A percentile compares a stretch with the other conserved stretches of the same genome.
phyloP scores from a whole-genome alignment of 92 coral and sea anemone genomes.

The Meandrina meandrites region DNA sequence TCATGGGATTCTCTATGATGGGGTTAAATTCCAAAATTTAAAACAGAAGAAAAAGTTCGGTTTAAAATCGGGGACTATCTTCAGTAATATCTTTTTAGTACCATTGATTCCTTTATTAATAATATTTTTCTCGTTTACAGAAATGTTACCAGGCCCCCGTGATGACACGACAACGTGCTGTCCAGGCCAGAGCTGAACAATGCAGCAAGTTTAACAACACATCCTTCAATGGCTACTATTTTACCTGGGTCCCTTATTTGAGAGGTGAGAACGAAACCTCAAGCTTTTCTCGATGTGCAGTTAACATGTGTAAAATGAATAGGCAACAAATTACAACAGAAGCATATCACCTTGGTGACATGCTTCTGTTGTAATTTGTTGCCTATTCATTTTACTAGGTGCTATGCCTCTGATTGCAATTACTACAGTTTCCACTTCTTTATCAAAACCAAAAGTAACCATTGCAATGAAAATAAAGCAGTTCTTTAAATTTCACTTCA shows the following conservation, averaged over 20 bases:
- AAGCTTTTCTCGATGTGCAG: not conserved
- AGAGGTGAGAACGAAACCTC: constrained; percentile 63
- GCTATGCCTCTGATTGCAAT: too few relatives aligned
- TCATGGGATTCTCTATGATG: not conserved
- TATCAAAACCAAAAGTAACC: not conserved
- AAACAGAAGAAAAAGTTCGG: not conserved
- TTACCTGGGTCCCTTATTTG: constrained; percentile 92
- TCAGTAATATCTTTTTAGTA: not conserved
- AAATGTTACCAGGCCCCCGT: constrained; percentile 50
- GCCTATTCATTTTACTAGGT: too few relatives aligned
- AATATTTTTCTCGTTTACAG: constrained; percentile 20
- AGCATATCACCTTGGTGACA: too few relatives aligned
- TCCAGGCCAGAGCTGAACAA: constrained; percentile 85
- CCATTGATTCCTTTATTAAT: not conserved
- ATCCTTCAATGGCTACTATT: constrained; percentile 85
- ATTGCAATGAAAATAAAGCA: not conserved
- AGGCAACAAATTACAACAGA: too few relatives aligned
- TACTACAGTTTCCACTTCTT: not conserved
- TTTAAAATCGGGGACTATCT: not conserved
- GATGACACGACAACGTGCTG: constrained; percentile 70
- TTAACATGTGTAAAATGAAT: not conserved
- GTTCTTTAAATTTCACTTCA: too few relatives aligned
- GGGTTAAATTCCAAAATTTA: not conserved
- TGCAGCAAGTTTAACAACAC: constrained; percentile 88
- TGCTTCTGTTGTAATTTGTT: too few relatives aligned